phyloP scores from a whole-genome alignment of 2,888 invertebrate species.

The Drosophila cracens region DNA sequence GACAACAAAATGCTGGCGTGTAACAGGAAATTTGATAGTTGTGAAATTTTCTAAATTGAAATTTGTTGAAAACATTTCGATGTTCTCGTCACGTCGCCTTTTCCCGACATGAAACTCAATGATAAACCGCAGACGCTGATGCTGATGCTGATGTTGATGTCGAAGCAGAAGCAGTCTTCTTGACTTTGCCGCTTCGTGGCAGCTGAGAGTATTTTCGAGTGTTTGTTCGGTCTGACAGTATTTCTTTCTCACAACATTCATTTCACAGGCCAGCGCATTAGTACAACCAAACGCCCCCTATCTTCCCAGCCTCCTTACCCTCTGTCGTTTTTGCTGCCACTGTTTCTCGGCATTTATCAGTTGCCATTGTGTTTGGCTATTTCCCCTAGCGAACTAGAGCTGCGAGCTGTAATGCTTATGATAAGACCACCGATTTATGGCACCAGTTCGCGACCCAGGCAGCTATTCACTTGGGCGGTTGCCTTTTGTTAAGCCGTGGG shows the following conservation, averaged over 20 bases:
- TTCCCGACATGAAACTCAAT: constrained; percentile 33
- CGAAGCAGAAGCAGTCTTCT: constrained; percentile 26
- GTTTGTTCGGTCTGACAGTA: constrained; percentile 5
- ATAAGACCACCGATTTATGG: constrained; percentile 52
- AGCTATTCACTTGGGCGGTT: constrained; percentile 16
- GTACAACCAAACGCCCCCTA: constrained; percentile 13
- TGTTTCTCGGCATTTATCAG: constrained; percentile 58
- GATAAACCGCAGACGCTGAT: constrained; percentile 45
- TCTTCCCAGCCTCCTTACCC: background rate
- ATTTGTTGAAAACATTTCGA: constrained; percentile 56
- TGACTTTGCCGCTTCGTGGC: constrained; percentile 31
- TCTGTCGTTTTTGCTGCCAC: constrained; percentile 1
- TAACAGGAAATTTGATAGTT: constrained; percentile 59
- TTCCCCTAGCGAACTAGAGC: constrained; percentile 34
- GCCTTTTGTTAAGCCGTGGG: constrained; percentile 22
- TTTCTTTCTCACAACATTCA: constrained; percentile 52
- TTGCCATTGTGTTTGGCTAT: constrained; percentile 57
- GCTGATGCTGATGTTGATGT: constrained; percentile 8
- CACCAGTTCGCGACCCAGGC: constrained; percentile 23
- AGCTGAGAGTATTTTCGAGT: constrained; percentile 21
- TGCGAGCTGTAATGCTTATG: constrained; percentile 33
- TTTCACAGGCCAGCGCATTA: constrained; percentile 65
- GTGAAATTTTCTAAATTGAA: constrained; percentile 58
- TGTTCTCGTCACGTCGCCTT: constrained; percentile 34
- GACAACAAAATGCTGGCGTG: constrained; percentile 25